phyloP scores from a whole-genome alignment of 2,888 invertebrate genomes.

The Allolobophora icterica region DNA sequence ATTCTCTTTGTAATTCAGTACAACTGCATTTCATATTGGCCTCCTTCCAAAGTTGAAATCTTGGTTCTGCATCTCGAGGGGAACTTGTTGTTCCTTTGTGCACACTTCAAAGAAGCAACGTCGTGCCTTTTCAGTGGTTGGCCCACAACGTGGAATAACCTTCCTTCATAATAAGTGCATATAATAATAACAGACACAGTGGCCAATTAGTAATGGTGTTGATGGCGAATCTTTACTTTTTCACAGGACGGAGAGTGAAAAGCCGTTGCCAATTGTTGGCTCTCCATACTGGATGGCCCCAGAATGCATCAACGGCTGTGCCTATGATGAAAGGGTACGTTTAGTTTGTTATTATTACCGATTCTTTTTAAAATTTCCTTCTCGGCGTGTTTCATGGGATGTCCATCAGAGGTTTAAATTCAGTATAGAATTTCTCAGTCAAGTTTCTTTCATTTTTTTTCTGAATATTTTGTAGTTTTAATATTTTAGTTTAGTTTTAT shows the following conservation, averaged over 20 bases:
- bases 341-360: neutral
- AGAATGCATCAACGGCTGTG: constrained; percentile 89
- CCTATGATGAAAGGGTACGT: constrained; percentile 69
- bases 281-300: constrained; percentile 99
- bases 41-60: too few species aligned
- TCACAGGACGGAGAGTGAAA: neutral
- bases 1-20: neutral
- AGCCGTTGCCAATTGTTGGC: constrained; percentile 78
- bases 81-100: too few species aligned
- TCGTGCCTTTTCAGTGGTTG: too few species aligned
- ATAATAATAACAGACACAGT: too few species aligned
- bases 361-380: neutral
- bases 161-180: too few species aligned
- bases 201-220: too few species aligned
- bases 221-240: neutral
- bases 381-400: neutral
- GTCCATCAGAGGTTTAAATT: neutral
- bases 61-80: too few species aligned
- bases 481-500: neutral
- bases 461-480: neutral
- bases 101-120: too few species aligned
- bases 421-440: neutral
- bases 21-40: too few species aligned
- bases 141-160: too few species aligned
- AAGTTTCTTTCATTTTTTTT: neutral